Evolutionary conservation across 2,888 invertebrate species (phyloP).

Genomic region (Phyllotreta striolata): DNA sequence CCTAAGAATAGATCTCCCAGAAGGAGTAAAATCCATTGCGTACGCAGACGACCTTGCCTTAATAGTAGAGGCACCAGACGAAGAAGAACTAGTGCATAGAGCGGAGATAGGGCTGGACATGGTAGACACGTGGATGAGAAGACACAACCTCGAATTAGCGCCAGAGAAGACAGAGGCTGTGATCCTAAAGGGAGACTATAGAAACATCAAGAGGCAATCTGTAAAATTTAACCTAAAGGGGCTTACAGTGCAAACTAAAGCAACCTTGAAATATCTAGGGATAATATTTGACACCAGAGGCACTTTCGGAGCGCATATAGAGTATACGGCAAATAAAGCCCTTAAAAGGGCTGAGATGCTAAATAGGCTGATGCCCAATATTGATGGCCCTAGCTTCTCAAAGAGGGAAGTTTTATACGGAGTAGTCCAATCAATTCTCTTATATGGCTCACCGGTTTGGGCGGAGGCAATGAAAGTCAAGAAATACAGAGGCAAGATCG

Average conservation of each 20-base stretch:
- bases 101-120: neutral
- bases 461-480: neutral
- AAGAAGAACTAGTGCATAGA: neutral
- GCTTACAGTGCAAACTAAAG: no score
- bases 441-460: slow-evolving; percentile 23
- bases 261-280: no score
- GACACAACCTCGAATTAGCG: neutral
- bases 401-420: neutral
- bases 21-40: neutral
- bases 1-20: neutral
- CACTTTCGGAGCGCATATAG: no score
- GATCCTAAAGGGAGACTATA: neutral
- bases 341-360: neutral
- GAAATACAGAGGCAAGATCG: neutral
- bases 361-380: slow-evolving; percentile 14
- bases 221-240: no score
- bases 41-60: neutral
- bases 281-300: no score
- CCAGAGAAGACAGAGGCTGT: slow-evolving; percentile 12
- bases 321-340: no score
- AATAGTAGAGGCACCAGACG: neutral
- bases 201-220: neutral
- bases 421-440: slow-evolving; percentile 7
- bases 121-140: neutral
- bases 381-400: neutral